Evolutionary conservation across 1,140 invertebrate genomes (phyloP).

Genomic region (Maconellicoccus hirsutus): DNA sequence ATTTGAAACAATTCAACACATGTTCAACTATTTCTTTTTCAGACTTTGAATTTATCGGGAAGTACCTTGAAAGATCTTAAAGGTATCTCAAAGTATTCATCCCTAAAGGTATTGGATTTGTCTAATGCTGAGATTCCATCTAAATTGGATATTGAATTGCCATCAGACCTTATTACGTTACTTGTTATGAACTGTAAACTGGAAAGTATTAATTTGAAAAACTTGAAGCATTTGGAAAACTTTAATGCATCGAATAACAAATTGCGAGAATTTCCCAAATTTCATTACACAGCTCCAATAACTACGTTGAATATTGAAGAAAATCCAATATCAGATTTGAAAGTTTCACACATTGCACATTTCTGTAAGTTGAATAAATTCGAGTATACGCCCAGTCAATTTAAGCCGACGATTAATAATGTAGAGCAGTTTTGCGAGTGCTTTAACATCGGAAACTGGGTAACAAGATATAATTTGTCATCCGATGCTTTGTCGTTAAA

Average conservation of each 20-base stretch:
- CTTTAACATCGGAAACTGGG: no score
- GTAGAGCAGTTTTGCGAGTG: no score
- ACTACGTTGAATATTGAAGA: neutral
- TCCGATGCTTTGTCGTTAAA: no score
- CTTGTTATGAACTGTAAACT: neutral
- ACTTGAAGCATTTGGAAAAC: neutral
- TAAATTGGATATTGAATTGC: neutral
- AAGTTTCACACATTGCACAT: neutral
- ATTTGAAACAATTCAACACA: neutral
- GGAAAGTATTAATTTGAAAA: neutral
- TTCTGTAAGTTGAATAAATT: neutral
- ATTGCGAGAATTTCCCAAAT: neutral
- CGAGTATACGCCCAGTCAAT: neutral
- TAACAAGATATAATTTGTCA: no score
- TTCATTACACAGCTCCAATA: neutral
- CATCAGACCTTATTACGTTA: neutral
- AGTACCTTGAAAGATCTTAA: no score
- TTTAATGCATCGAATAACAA: neutral
- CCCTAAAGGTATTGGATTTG: neutral
- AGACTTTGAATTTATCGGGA: neutral
- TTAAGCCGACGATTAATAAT: no score
- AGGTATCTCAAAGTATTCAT: no score
- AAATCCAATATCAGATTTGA: neutral
- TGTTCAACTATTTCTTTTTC: no score
- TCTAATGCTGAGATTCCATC: neutral